Evolutionary conservation across 2,113 vertebrate genomes (phyloP).

Genomic region (Herpetotheres cachinnans): DNA sequence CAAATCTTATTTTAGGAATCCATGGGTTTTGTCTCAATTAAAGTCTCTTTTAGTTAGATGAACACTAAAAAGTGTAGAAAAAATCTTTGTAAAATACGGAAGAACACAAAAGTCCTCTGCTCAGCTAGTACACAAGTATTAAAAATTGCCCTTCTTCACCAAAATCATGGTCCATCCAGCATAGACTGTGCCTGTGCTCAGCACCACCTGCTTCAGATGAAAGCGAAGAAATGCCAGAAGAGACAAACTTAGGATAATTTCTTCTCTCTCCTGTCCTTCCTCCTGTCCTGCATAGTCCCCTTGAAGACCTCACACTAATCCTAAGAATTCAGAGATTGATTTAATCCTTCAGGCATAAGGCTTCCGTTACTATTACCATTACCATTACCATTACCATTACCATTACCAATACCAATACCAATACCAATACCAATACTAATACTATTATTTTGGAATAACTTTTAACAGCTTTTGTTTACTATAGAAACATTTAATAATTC

Average conservation of each 20-base stretch:
- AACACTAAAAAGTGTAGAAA: neutral
- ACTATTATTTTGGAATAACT: neutral
- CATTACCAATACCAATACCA: neutral
- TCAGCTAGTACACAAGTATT: neutral
- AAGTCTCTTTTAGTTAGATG: slow-evolving; percentile 4
- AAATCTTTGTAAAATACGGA: neutral
- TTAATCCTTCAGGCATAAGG: neutral
- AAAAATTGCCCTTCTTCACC: neutral
- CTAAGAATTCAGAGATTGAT: neutral
- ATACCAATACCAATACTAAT: too few relatives aligned
- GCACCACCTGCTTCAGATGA: neutral
- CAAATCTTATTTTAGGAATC: neutral
- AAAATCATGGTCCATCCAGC: neutral
- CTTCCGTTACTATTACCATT: neutral
- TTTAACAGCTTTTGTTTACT: neutral
- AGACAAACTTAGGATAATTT: neutral
- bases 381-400: neutral
- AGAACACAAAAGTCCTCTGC: neutral
- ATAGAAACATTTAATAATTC: neutral
- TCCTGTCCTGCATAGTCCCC: neutral
- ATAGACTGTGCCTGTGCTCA: neutral
- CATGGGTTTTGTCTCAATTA: neutral
- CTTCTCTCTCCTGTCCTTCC: neutral
- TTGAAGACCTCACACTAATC: neutral
- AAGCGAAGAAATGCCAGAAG: neutral